Conservation (phyloP, 1,140 invertebrate genomes). For the Lycorma delicatula region DNA sequence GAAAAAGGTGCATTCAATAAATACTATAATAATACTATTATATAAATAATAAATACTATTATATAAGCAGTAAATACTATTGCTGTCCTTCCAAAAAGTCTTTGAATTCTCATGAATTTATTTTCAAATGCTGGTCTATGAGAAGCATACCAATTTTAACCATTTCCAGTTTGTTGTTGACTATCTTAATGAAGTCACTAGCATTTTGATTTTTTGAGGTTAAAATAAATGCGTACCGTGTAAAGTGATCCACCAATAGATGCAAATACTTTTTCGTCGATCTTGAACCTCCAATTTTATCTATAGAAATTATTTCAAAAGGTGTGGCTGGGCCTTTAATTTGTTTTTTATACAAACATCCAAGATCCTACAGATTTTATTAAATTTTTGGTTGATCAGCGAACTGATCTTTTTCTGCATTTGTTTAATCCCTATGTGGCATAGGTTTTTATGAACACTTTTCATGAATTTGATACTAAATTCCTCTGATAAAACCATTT, state of each 20-base stretch:
- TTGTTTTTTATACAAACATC: conserved; percentile 34
- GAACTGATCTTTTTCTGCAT: conserved; percentile 23
- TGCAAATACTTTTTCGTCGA: conserved; percentile 28
- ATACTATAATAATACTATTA: too few species aligned
- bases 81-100: too few species aligned
- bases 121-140: conserved; percentile 24
- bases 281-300: conserved; percentile 29
- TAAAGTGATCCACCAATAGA: conserved; percentile 27
- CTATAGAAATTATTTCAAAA: conserved; percentile 34
- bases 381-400: conserved; percentile 26
- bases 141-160: conserved; percentile 22
- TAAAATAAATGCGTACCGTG: conserved; percentile 22
- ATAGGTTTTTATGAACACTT: conserved; percentile 20
- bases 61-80: too few species aligned
- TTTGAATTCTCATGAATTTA: conserved; percentile 26
- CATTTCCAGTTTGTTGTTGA: conserved; percentile 12
- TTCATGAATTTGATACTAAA: conserved; percentile 24
- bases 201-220: too few species aligned
- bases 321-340: conserved; percentile 35
- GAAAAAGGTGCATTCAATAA: too few species aligned
- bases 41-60: too few species aligned
- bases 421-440: conserved; percentile 27
- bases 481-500: conserved; percentile 22
- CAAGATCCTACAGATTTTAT: conserved; percentile 29
- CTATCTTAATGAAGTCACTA: too few species aligned